Base-by-base conservation (phyloP, 2,113 vertebrate genomes). In the Stomatorhinus ivindoensis region DNA sequence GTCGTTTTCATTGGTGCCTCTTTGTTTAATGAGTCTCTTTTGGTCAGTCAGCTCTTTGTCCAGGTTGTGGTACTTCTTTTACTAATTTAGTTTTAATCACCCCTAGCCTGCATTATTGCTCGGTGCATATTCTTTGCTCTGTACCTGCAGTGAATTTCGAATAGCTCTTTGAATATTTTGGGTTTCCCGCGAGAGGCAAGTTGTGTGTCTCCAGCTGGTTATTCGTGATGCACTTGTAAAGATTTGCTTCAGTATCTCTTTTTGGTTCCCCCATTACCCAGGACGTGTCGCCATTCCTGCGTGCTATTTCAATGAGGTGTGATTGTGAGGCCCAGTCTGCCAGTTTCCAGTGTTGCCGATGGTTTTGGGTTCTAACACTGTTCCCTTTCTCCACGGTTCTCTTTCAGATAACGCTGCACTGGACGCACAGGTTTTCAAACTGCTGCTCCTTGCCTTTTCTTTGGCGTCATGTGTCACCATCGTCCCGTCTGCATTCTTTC, bases 361-460 rank as follows among this genome's bases (percentile, higher is more conserved):
- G 82, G 8, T 24, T 84, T 53, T 69, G 91, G 90, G 93, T 89
- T 95, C 96, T 98, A 96, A 97, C 92, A 86, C 93, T 7, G 94
- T 93, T 93, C 91, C 91, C 95, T 97, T 87, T 87, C 93, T 97
- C 95, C 96, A 95, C 89, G 93, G 93, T 96, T 96, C 97, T 97
- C 96, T 96, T 98, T 95, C 98, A 99, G 98, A 99, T 93, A 97
- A 94, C 97, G 94, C 91, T 96, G 97, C 96, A 97, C 95, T 98
- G 98, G 98, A 99, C 93, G 95, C 97, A 97, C 98, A 99, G 98
- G 98, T 99, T 97, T 96, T 87, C 93, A 92, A 95, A 93, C 96
- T 95, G 90, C 88, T 94, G 86, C 92, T 94, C 69, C 61, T 94
- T 53, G 10, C 94, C 84, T 96, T 95, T 86, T 91, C 87, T 87